Conservation (phyloP, 2,113 vertebrate genomes). For the Jacana jacana region DNA sequence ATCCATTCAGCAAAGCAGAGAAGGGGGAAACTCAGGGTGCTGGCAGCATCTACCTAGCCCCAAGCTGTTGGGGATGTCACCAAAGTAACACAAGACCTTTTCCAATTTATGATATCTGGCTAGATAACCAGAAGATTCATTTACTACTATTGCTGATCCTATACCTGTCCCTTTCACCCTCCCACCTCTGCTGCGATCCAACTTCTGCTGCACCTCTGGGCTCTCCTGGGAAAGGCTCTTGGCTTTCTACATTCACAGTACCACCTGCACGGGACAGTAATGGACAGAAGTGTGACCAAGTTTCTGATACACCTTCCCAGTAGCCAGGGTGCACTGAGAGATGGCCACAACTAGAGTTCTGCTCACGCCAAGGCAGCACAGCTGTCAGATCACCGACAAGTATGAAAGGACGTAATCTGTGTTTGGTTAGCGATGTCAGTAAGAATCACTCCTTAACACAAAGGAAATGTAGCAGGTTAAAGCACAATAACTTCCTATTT, state of each 20-base stretch:
- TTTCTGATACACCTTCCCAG: not conserved
- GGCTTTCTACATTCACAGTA: not conserved
- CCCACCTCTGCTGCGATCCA: not conserved
- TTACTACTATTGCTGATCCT: not conserved
- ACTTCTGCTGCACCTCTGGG: not conserved
- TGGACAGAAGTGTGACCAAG: not conserved
- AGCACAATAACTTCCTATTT: not conserved
- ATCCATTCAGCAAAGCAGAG: not conserved
- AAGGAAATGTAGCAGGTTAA: not conserved
- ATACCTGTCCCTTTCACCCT: not conserved
- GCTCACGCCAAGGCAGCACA: not conserved
- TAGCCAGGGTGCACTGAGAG: not conserved
- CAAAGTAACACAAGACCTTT: not conserved
- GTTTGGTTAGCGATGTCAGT: not conserved
- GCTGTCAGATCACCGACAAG: not conserved
- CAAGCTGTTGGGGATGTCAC: not conserved
- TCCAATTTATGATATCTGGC: not conserved
- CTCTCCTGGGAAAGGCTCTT: accelerated
- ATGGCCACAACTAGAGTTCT: not conserved
- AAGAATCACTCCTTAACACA: not conserved
- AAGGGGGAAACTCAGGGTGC: not conserved
- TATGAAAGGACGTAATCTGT: not conserved
- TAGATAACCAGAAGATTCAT: not conserved
- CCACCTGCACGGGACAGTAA: not conserved
- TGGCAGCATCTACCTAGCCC: not conserved